A percentile compares a stretch with the other conserved stretches of the same genome.
These are phyloP conservation scores for Corvus moneduloides DNA, from an alignment of 2,113 vertebrate genomes.

Conservation along the genomic window DNA sequence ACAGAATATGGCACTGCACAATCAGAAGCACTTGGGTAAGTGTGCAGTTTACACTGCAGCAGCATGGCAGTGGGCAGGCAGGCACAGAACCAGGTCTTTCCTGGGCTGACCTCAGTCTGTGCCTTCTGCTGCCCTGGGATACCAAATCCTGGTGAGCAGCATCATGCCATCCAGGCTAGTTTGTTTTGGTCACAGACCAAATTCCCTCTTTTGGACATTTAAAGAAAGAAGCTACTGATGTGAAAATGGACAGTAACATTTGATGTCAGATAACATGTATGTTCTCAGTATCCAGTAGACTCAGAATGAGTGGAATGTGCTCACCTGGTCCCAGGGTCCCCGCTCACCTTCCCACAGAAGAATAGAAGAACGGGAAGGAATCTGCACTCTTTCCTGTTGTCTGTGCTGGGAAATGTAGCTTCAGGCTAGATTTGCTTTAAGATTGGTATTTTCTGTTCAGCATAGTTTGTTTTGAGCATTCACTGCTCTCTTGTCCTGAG, in stretches of 20 bases:
- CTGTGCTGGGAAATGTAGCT: neutral
- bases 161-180: accelerated
- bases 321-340: neutral
- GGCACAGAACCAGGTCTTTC: accelerated
- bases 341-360: neutral
- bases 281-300: neutral
- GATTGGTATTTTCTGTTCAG: neutral
- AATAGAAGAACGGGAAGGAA: neutral
- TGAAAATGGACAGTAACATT: neutral
- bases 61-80: accelerated
- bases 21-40: neutral
- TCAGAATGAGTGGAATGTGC: neutral
- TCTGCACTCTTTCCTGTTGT: neutral
- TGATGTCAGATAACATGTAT: neutral
- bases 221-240: neutral
- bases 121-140: accelerated
- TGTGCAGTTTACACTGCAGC: neutral
- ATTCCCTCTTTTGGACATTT: neutral
- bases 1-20: neutral
- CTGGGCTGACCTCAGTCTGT: accelerated
- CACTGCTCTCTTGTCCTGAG: neutral
- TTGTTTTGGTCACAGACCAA: neutral
- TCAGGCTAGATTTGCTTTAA: neutral
- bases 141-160: neutral
- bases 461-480: neutral